Conservation (phyloP, 2,888 invertebrate genomes). For the Drosophila koepferae region DNA sequence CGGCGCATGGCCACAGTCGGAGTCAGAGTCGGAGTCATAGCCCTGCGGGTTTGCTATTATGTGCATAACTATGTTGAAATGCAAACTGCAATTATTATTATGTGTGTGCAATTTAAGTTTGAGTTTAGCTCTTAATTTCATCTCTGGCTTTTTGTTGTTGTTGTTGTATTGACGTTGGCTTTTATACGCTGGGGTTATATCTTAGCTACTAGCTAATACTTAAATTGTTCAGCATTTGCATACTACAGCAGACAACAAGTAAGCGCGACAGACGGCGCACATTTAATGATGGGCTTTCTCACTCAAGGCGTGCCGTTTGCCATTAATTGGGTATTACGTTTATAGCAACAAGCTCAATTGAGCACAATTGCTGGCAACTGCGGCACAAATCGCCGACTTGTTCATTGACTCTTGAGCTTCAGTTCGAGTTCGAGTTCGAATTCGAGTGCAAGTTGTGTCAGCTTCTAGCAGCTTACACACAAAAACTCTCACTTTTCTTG, state of each 20-base stretch:
- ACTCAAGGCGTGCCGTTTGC: constrained; percentile 51
- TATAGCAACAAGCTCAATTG: constrained; percentile 38
- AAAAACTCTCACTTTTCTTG: constrained; percentile 64
- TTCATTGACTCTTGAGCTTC: constrained; percentile 51
- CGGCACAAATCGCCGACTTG: constrained; percentile 44
- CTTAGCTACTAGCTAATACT: not conserved
- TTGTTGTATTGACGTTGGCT: not conserved
- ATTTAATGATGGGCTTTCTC: constrained; percentile 57
- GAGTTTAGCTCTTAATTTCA: constrained; percentile 18
- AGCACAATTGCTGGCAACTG: constrained; percentile 52
- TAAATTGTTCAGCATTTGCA: constrained; percentile 34
- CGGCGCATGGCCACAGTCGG: constrained; percentile 6
- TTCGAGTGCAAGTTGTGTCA: constrained; percentile 23
- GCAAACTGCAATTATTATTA: constrained; percentile 65
- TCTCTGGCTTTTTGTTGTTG: not conserved
- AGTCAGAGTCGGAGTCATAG: constrained; percentile 12
- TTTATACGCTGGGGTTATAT: not conserved
- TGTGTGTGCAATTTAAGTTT: constrained; percentile 41
- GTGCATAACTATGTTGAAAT: constrained; percentile 60
- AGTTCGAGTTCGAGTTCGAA: not conserved
- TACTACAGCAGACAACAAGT: constrained; percentile 8
- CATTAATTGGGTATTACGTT: constrained; percentile 66
- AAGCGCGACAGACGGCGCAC: constrained; percentile 47
- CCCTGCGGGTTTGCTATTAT: constrained; percentile 24
- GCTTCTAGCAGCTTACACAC: constrained; percentile 32